Conservation (phyloP, 2,113 vertebrate species). For the Mus musculus region GRCm39 chr13:115036501-115037000, state of each 20-base stretch:
- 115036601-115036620: background rate
- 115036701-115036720: background rate
- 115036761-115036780: background rate
- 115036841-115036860: background rate
- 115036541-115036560: background rate
- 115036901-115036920: background rate
- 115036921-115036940: slow-evolving; percentile 7
- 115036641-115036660: background rate
- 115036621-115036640: background rate
- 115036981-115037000: slow-evolving; percentile 95
- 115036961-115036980: slow-evolving; percentile 90
- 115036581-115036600: background rate
- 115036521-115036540: background rate
- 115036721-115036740: background rate
- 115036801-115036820: too few relatives aligned
- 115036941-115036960: slow-evolving; percentile 93
- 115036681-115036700: background rate
- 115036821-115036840: background rate
- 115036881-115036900: background rate
- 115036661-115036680: background rate
- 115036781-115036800: background rate
- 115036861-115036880: background rate
- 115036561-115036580: background rate
- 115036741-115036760: background rate
- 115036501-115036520: background rate